These are phyloP conservation scores for Lasioglossum baleicum DNA, from an alignment of 1,140 invertebrate species.

Conservation along the genomic window DNA sequence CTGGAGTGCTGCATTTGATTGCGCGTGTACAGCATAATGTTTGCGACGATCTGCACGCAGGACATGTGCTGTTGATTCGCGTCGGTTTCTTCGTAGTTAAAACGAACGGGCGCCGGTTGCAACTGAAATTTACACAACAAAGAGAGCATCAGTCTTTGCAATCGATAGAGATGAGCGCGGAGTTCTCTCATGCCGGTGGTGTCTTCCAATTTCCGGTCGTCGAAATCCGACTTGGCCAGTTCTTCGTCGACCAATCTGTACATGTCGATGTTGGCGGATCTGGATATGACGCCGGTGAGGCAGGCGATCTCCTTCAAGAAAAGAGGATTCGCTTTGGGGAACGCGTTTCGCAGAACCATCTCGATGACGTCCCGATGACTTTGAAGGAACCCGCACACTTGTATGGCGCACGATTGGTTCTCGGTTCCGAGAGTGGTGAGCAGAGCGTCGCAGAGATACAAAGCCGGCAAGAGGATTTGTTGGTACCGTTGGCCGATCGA, in stretches of 20 bases:
- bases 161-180: constrained; percentile 81
- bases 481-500: constrained; percentile 85
- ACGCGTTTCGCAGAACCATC: constrained; percentile 86
- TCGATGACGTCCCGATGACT: constrained; percentile 90
- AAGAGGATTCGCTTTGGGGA: constrained; percentile 80
- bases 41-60: constrained; percentile 83
- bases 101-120: constrained; percentile 51
- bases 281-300: constrained; percentile 88
- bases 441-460: constrained; percentile 89
- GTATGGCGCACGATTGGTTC: constrained; percentile 89
- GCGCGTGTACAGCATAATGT: constrained; percentile 85
- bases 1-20: constrained; percentile 78
- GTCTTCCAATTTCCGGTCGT: constrained; percentile 69
- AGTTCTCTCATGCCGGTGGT: constrained; percentile 80
- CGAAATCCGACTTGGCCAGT: constrained; percentile 59
- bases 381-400: constrained; percentile 89
- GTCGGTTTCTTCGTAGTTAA: constrained; percentile 56
- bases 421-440: constrained; percentile 90
- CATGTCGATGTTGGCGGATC: constrained; percentile 84
- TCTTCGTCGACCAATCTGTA: constrained; percentile 77
- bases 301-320: constrained; percentile 86
- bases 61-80: constrained; percentile 69
- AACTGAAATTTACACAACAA: constrained; percentile 85
- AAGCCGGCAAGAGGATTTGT: constrained; percentile 89
- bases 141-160: constrained; percentile 86